Conservation (phyloP, 2,888 invertebrate genomes). For the Thecocarcelia acutangulata region DNA sequence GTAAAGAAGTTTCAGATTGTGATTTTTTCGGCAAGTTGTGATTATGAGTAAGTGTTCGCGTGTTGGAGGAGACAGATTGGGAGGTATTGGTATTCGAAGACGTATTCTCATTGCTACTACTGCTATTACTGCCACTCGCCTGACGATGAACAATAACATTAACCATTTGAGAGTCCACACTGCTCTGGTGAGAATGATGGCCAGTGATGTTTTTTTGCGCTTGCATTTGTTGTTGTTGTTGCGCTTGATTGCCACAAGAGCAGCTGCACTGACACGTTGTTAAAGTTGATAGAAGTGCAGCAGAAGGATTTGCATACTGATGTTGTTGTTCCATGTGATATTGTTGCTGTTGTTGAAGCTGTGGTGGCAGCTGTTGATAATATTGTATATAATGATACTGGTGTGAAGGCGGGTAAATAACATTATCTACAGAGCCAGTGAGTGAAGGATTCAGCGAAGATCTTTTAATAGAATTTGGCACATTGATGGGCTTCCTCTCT, state of each 20-base stretch:
- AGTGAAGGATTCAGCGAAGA: slow-evolving; percentile 62
- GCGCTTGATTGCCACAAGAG: slow-evolving; percentile 62
- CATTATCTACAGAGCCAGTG: slow-evolving; percentile 84
- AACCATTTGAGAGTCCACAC: slow-evolving; percentile 76
- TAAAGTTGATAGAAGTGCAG: slow-evolving; percentile 12
- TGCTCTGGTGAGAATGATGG: slow-evolving; percentile 67
- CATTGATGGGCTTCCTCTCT: slow-evolving; percentile 62
- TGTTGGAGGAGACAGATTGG: slow-evolving; percentile 17
- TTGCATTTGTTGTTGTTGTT: slow-evolving; percentile 59
- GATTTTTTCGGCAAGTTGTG: slow-evolving; percentile 65
- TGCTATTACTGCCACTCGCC: slow-evolving; percentile 70
- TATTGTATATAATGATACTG: slow-evolving; percentile 81
- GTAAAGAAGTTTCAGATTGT: slow-evolving; percentile 76
- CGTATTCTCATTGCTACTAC: slow-evolving; percentile 55
- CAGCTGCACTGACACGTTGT: slow-evolving; percentile 65
- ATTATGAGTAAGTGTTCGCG: slow-evolving; percentile 3
- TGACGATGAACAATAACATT: slow-evolving; percentile 77
- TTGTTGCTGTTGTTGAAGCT: slow-evolving; percentile 66
- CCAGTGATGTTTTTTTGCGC: slow-evolving; percentile 34
- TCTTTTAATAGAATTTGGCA: slow-evolving; percentile 61
- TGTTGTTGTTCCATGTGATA: slow-evolving; percentile 70
- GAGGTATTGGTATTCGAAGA: slow-evolving; percentile 34
- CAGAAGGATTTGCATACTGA: slow-evolving; percentile 70
- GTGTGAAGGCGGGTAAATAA: slow-evolving; percentile 76
- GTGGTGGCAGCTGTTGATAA: slow-evolving; percentile 73